phyloP scores from a whole-genome alignment of 2,888 invertebrate species.

The Luperina nickerlii region DNA sequence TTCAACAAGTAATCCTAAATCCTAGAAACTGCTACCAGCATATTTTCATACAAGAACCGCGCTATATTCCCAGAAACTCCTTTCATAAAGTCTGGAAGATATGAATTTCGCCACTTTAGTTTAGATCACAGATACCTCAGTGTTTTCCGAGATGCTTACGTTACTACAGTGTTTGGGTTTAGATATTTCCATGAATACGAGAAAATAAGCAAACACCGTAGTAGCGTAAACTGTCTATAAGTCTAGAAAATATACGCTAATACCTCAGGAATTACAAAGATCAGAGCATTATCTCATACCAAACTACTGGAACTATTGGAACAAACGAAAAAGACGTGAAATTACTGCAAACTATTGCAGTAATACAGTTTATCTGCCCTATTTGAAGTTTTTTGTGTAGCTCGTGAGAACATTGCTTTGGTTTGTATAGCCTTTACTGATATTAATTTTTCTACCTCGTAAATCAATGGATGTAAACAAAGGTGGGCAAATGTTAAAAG shows the following conservation, averaged over 20 bases:
- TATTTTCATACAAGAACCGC: conserved; percentile 20
- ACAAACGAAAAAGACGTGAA: conserved; percentile 17
- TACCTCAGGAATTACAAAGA: conserved; percentile 6
- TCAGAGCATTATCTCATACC: conserved; percentile 8
- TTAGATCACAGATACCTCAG: not conserved
- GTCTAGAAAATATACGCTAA: conserved; percentile 6
- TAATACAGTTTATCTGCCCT: conserved; percentile 9
- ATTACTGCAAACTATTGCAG: conserved; percentile 13
- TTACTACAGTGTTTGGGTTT: not conserved
- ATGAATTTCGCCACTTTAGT: not conserved
- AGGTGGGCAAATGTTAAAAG: not conserved
- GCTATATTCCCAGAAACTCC: conserved; percentile 26
- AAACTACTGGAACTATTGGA: not conserved
- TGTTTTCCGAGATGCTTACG: conserved; percentile 16
- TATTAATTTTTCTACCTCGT: not conserved
- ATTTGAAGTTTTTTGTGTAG: conserved; percentile 35
- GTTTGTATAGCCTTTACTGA: conserved; percentile 10
- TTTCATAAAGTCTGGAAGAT: conserved; percentile 20
- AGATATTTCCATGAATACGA: conserved; percentile 13
- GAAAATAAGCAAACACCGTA: conserved; percentile 15
- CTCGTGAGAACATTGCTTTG: conserved; percentile 20
- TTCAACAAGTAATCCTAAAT: conserved; percentile 24
- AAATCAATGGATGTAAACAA: not conserved
- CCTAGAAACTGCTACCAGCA: not conserved
- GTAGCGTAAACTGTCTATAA: conserved; percentile 26